These are phyloP conservation scores for Ferrisia virgata DNA, from an alignment of 2,888 invertebrate genomes.

Conservation along the genomic window DNA sequence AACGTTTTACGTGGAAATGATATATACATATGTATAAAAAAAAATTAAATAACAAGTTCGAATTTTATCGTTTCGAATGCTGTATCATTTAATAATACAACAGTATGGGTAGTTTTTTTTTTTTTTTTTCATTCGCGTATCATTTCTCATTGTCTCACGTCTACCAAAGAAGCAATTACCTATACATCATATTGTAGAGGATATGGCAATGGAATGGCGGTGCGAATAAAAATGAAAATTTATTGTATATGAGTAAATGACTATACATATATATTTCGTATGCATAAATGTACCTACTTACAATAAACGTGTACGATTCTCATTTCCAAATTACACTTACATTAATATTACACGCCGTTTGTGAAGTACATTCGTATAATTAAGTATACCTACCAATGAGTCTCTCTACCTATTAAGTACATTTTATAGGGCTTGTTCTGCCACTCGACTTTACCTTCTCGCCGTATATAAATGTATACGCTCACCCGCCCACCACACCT, in stretches of 20 bases:
- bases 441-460: background rate
- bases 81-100: no score
- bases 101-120: no score
- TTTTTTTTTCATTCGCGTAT: background rate
- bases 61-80: no score
- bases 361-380: background rate
- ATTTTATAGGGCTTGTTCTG: background rate
- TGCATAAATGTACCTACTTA: background rate
- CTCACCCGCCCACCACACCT: background rate
- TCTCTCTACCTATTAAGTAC: background rate
- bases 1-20: no score
- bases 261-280: background rate
- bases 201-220: no score
- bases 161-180: no score
- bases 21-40: no score
- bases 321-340: background rate
- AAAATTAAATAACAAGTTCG: no score
- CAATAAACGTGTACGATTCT: background rate
- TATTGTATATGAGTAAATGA: background rate
- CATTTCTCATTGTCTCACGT: background rate
- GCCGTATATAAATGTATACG: no score
- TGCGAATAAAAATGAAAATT: background rate
- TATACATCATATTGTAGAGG: no score
- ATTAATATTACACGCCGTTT: no score
- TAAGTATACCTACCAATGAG: background rate